phyloP scores from a whole-genome alignment of 2,113 vertebrate genomes.

The Entelurus aequoreus region DNA sequence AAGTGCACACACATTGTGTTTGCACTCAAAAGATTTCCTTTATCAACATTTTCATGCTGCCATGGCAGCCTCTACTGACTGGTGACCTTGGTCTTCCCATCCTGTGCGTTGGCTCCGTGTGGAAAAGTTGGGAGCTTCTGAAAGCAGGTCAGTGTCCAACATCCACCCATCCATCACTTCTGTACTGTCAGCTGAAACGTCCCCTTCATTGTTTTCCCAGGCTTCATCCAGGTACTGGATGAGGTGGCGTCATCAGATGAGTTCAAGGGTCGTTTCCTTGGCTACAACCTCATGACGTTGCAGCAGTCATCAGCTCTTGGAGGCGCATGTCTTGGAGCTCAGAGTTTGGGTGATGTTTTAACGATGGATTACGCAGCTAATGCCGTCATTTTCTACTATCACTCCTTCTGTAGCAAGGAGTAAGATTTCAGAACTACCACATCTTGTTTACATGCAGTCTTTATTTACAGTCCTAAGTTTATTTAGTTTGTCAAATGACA shows the following conservation, averaged over 20 bases:
- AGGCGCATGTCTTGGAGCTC: slow-evolving; percentile 79
- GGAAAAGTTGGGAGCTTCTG: slow-evolving; percentile 89
- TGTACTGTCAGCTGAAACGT: neutral
- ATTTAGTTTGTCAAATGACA: too few relatives aligned
- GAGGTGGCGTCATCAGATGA: slow-evolving; percentile 43
- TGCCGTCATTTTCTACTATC: slow-evolving; percentile 75
- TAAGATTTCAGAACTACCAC: slow-evolving; percentile 14
- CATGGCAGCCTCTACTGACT: slow-evolving; percentile 71
- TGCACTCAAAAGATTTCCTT: neutral
- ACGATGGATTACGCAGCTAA: slow-evolving; percentile 74
- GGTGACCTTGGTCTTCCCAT: slow-evolving; percentile 80
- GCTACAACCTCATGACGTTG: slow-evolving; percentile 82
- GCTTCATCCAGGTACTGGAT: slow-evolving; percentile 75
- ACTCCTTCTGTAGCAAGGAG: slow-evolving; percentile 64
- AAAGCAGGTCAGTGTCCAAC: slow-evolving; percentile 70
- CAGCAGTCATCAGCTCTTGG: slow-evolving; percentile 81
- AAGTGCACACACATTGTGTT: neutral
- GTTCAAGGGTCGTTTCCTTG: slow-evolving; percentile 56
- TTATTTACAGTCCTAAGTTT: too few relatives aligned
- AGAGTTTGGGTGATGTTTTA: slow-evolving; percentile 56
- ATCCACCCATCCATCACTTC: neutral
- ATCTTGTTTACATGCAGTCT: too few relatives aligned
- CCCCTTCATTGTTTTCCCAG: slow-evolving; percentile 47
- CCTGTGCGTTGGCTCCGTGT: slow-evolving; percentile 90
- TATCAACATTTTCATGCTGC: neutral